Conservation (phyloP, 2,797 vertebrate genomes). For the Cossypha caffra region DNA sequence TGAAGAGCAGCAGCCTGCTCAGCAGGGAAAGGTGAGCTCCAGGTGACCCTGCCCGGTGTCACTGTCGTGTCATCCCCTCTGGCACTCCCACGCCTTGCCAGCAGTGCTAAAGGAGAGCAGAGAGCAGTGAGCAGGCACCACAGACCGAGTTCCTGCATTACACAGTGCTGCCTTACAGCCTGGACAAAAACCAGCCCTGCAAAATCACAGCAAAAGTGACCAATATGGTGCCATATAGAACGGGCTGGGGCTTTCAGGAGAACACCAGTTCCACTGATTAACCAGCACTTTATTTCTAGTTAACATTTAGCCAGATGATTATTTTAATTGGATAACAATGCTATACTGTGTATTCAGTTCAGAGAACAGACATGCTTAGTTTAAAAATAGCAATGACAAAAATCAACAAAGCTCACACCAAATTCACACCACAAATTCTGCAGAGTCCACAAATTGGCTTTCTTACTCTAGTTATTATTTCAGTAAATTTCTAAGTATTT, state of each 20-base stretch:
- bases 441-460: background rate
- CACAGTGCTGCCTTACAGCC: background rate
- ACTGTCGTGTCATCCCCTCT: background rate
- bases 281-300: background rate
- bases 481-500: background rate
- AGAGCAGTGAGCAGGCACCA: background rate
- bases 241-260: background rate
- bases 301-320: background rate
- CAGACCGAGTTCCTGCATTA: background rate
- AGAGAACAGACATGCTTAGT: background rate
- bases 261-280: background rate
- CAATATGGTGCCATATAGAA: rapidly evolving
- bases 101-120: background rate
- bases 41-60: background rate
- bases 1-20: background rate
- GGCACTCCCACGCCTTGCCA: background rate
- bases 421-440: background rate
- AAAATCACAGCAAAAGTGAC: background rate
- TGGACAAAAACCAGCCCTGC: background rate
- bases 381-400: background rate
- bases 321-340: background rate
- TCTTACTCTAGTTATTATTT: background rate
- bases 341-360: background rate
- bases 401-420: background rate
- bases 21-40: background rate